A percentile compares a stretch with the other conserved stretches of the same genome.
These are phyloP conservation scores for Falco concolor DNA, from an alignment of 2,797 vertebrate species.

Conservation along the genomic window DNA sequence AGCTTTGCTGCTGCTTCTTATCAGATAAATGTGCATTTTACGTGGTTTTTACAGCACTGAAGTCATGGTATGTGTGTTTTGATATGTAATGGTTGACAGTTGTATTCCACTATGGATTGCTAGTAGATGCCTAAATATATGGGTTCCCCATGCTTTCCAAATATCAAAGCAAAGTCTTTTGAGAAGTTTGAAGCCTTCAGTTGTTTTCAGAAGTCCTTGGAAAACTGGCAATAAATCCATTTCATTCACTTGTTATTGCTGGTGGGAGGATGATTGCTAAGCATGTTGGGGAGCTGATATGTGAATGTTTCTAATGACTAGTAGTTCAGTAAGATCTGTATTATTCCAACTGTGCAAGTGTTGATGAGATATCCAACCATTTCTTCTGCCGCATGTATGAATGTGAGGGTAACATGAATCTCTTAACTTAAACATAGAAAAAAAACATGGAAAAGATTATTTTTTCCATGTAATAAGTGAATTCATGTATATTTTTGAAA, in stretches of 20 bases:
- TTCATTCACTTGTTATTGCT: background rate
- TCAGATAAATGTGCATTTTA: accelerated
- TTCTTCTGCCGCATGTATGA: background rate
- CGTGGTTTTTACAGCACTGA: background rate
- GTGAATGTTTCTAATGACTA: background rate
- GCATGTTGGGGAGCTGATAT: background rate
- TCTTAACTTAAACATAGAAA: background rate
- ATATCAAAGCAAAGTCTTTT: background rate
- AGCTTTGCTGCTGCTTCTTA: background rate
- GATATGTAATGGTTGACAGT: background rate
- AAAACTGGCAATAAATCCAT: background rate
- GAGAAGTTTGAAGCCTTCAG: background rate
- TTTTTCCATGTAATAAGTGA: background rate
- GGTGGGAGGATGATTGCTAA: background rate
- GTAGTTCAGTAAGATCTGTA: background rate
- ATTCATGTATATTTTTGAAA: background rate
- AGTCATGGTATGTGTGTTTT: background rate
- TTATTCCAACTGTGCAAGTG: background rate
- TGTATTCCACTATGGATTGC: background rate
- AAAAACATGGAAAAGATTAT: background rate
- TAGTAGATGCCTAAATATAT: background rate
- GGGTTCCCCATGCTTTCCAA: background rate
- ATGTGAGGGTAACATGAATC: background rate
- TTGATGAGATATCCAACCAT: background rate
- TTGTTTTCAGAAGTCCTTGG: background rate